Evolutionary conservation across 2,888 invertebrate genomes (phyloP).

Genomic region (Meteorus cinctellus): DNA sequence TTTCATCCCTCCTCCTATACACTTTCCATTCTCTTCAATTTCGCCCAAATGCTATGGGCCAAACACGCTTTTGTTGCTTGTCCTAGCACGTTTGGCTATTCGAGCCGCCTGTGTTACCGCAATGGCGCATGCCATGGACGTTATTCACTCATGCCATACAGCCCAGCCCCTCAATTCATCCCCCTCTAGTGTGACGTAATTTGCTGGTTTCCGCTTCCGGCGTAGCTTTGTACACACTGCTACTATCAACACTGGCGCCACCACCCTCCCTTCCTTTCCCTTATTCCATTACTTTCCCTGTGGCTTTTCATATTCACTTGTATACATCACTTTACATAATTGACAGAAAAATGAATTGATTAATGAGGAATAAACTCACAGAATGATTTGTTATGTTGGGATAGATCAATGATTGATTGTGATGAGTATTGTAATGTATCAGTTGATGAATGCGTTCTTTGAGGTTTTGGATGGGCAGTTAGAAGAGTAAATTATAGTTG

Average conservation of each 20-base stretch:
- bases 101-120: slow-evolving; percentile 53
- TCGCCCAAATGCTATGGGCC: slow-evolving; percentile 27
- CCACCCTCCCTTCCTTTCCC: slow-evolving; percentile 12
- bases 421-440: too few relatives aligned
- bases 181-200: slow-evolving; percentile 58
- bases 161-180: slow-evolving; percentile 16
- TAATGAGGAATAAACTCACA: too few relatives aligned
- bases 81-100: slow-evolving; percentile 51
- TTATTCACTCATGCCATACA: slow-evolving; percentile 55
- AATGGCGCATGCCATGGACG: slow-evolving; percentile 54
- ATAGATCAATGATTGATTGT: too few relatives aligned
- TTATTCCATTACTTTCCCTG: neutral
- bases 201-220: slow-evolving; percentile 64
- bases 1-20: neutral
- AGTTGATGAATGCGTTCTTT: too few relatives aligned
- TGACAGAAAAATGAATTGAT: too few relatives aligned
- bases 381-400: too few relatives aligned
- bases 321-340: too few relatives aligned
- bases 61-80: slow-evolving; percentile 50
- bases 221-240: slow-evolving; percentile 45
- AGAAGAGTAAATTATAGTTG: too few relatives aligned
- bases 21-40: neutral
- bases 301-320: too few relatives aligned
- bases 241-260: slow-evolving; percentile 5
- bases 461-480: too few relatives aligned